Conservation (phyloP, 2,888 invertebrate genomes). For the Drosophila multiciliata region DNA sequence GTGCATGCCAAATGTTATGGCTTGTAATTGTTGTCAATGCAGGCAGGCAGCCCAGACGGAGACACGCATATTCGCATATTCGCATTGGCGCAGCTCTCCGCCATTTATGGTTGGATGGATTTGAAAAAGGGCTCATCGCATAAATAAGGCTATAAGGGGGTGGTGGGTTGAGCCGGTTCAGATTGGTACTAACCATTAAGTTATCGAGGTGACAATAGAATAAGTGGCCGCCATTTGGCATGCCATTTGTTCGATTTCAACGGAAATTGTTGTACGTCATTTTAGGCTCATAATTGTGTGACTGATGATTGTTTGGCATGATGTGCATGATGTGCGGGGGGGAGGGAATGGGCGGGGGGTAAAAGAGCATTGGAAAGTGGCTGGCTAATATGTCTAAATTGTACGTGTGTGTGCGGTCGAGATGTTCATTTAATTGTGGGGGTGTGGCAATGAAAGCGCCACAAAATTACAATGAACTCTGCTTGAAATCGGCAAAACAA, state of each 20-base stretch:
- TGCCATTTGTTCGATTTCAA: conserved; percentile 37
- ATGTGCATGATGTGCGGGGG: not conserved
- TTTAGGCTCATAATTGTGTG: conserved; percentile 29
- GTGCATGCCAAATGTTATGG: conserved; percentile 67
- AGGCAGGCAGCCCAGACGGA: conserved; percentile 19
- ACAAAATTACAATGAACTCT: not conserved
- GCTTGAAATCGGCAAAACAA: not conserved
- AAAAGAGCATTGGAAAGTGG: not conserved
- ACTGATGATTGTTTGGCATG: not conserved
- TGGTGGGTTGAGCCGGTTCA: not conserved
- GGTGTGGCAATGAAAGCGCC: not conserved
- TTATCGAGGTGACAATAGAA: conserved; percentile 60
- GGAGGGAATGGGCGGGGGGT: not conserved
- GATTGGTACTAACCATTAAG: not conserved
- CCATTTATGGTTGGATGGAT: conserved; percentile 58
- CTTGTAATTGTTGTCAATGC: conserved; percentile 68
- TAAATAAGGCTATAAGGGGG: conserved; percentile 15
- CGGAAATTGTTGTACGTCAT: conserved; percentile 45
- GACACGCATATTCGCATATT: conserved; percentile 47
- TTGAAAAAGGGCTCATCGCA: conserved; percentile 37
- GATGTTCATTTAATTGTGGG: not conserved
- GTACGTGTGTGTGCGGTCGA: not conserved
- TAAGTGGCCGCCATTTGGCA: conserved; percentile 45
- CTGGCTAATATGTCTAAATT: not conserved
- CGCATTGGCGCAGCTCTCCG: conserved; percentile 49